phyloP scores from a whole-genome alignment of 2,113 vertebrate genomes.

The Callipepla californica region DNA sequence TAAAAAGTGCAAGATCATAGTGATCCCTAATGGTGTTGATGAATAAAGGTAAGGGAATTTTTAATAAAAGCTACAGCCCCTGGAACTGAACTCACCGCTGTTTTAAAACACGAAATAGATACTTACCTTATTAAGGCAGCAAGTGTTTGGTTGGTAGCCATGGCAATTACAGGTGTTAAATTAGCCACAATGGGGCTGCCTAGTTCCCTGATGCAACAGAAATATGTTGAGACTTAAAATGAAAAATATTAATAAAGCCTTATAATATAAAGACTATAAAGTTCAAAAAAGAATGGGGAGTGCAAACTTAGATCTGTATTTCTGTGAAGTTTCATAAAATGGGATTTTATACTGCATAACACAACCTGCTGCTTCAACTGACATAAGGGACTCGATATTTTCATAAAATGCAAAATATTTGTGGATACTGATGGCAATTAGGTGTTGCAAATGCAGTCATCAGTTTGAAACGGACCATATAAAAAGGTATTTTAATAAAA shows the following conservation, averaged over 20 bases:
- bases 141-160: slow-evolving; percentile 29
- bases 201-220: slow-evolving; percentile 27
- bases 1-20: background rate
- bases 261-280: slow-evolving; percentile 41
- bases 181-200: slow-evolving; percentile 14
- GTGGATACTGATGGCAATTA: slow-evolving; percentile 70
- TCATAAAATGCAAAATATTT: slow-evolving; percentile 73
- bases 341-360: background rate
- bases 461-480: slow-evolving; percentile 68
- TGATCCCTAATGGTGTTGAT: background rate
- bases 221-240: slow-evolving; percentile 37
- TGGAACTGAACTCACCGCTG: background rate
- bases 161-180: slow-evolving; percentile 57
- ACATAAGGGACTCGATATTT: slow-evolving; percentile 64
- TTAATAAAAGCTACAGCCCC: slow-evolving; percentile 27
- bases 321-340: slow-evolving; percentile 53
- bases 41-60: slow-evolving; percentile 43
- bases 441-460: slow-evolving; percentile 70
- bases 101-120: slow-evolving; percentile 26
- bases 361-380: slow-evolving; percentile 43
- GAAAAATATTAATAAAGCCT: slow-evolving; percentile 43
- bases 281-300: slow-evolving; percentile 21
- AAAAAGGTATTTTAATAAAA: slow-evolving; percentile 75
- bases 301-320: slow-evolving; percentile 17
- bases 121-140: slow-evolving; percentile 12